phyloP scores from a whole-genome alignment of 2,797 vertebrate genomes.

The Enteromius treurensis region DNA sequence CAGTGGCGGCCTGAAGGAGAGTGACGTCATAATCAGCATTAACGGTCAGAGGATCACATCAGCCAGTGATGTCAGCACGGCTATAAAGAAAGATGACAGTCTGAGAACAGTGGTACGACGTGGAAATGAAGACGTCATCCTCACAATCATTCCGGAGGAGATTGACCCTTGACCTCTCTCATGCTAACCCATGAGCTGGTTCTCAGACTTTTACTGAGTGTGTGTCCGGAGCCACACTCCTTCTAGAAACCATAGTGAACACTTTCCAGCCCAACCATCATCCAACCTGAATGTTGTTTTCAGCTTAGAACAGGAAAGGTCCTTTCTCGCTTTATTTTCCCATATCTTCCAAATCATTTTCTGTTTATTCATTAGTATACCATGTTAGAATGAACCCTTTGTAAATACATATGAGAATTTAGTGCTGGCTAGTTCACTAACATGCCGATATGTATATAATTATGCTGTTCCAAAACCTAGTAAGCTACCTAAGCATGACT shows the following conservation, averaged over 20 bases:
- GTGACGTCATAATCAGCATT: constrained; percentile 96
- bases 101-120: constrained; percentile 89
- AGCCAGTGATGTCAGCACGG: constrained; percentile 89
- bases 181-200: constrained; percentile 74
- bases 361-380: constrained; percentile 24
- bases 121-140: constrained; percentile 91
- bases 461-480: constrained; percentile 2
- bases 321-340: not conserved
- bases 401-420: constrained; percentile 22
- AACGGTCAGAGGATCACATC: constrained; percentile 87
- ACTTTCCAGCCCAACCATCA: constrained; percentile 18
- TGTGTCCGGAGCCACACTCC: constrained; percentile 59
- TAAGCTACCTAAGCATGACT: not conserved
- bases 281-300: not conserved
- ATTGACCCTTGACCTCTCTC: constrained; percentile 84
- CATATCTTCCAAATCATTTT: not conserved
- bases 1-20: constrained; percentile 91
- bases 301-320: not conserved
- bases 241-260: constrained; percentile 60
- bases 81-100: constrained; percentile 85
- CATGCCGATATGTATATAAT: not conserved
- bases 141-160: constrained; percentile 89
- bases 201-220: constrained; percentile 64
- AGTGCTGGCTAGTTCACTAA: not conserved
- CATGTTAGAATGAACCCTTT: constrained; percentile 32